Evolutionary conservation across 2,888 invertebrate genomes (phyloP).

Genomic region (Tetranychus truncatus): DNA sequence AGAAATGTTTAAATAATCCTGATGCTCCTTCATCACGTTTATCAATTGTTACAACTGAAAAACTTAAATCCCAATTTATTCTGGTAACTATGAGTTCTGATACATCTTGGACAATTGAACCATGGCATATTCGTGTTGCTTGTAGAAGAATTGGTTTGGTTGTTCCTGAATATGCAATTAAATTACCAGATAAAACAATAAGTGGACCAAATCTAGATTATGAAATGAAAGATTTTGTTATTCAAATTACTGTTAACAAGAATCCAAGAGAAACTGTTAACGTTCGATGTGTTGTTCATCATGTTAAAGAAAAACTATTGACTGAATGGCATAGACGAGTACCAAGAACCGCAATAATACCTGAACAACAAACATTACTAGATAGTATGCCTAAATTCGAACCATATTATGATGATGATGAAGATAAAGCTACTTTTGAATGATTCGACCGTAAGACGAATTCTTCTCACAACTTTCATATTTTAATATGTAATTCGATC

Average conservation of each 20-base stretch:
- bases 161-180: constrained; percentile 54
- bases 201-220: constrained; percentile 59
- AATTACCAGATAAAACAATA: constrained; percentile 52
- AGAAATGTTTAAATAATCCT: constrained; percentile 10
- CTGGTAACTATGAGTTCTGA: constrained; percentile 58
- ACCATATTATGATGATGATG: constrained; percentile 5
- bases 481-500: no score
- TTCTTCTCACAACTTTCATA: no score
- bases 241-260: constrained; percentile 57
- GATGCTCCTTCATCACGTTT: constrained; percentile 19
- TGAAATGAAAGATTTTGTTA: constrained; percentile 58
- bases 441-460: neutral
- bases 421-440: neutral
- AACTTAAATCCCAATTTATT: constrained; percentile 43
- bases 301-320: constrained; percentile 34
- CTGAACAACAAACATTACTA: neutral
- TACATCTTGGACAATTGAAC: constrained; percentile 62
- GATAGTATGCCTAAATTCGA: neutral
- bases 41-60: constrained; percentile 38
- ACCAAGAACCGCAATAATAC: constrained; percentile 4
- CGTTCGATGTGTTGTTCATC: constrained; percentile 57
- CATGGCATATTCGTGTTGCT: constrained; percentile 59
- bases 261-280: constrained; percentile 42
- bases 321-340: constrained; percentile 14
- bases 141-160: constrained; percentile 46